These are phyloP conservation scores for Esox masquinongy DNA, from an alignment of 2,797 vertebrate genomes.

Conservation along the genomic window DNA sequence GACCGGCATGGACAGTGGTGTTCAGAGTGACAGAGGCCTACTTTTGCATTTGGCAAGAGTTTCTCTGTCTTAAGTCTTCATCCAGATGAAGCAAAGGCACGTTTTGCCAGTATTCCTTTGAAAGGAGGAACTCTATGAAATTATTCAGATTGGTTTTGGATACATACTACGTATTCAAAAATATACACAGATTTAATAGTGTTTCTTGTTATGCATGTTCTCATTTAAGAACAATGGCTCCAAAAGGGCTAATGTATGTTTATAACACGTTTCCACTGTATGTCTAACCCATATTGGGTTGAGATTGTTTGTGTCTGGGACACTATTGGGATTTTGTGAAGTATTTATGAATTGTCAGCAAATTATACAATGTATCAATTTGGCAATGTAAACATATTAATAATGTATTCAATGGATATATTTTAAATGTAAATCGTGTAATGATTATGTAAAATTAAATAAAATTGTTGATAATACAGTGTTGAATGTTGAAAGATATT, in stretches of 20 bases:
- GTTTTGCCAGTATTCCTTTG: constrained; percentile 44
- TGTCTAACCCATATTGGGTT: constrained; percentile 52
- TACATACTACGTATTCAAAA: constrained; percentile 33
- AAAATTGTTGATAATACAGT: constrained; percentile 33
- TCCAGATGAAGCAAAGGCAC: constrained; percentile 26
- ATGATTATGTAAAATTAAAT: constrained; percentile 50
- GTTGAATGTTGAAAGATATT: constrained; percentile 47
- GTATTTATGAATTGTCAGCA: constrained; percentile 51
- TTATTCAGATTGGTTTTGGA: constrained; percentile 54
- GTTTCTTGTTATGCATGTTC: constrained; percentile 26
- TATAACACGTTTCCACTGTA: constrained; percentile 23
- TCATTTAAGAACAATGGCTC: constrained; percentile 25
- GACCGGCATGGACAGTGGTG: constrained; percentile 64
- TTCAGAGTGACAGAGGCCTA: constrained; percentile 53
- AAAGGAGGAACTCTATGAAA: constrained; percentile 44
- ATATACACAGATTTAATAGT: constrained; percentile 19
- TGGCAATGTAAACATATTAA: constrained; percentile 37
- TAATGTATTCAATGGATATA: constrained; percentile 66
- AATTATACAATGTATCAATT: constrained; percentile 40
- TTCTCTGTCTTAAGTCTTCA: constrained; percentile 28
- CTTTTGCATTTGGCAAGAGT: constrained; percentile 36
- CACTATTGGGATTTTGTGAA: constrained; percentile 38
- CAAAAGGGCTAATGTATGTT: constrained; percentile 40
- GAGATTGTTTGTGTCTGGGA: constrained; percentile 43
- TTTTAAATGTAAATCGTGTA: constrained; percentile 53